phyloP scores from a whole-genome alignment of 1,140 invertebrate species.

The Megalopta genalis region DNA sequence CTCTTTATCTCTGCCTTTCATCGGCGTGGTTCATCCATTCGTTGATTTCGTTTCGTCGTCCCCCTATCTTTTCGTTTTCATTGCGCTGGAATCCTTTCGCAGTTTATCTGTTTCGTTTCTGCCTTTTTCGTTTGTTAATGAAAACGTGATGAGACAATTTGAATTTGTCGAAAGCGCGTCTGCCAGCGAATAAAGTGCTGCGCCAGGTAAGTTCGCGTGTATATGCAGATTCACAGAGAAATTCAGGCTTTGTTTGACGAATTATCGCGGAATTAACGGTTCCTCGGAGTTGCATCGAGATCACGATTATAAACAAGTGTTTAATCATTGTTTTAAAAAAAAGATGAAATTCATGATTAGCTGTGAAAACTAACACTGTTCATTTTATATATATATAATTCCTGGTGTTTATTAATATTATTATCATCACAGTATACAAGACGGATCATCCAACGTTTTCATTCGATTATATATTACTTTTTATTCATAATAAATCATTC shows the following conservation, averaged over 20 bases:
- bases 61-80: neutral
- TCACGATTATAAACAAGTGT: too few species aligned
- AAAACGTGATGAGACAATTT: slow-evolving; percentile 4
- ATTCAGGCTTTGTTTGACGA: neutral
- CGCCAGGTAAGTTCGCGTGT: neutral
- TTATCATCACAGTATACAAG: too few species aligned
- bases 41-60: slow-evolving; percentile 1
- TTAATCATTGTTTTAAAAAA: too few species aligned
- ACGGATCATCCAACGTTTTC: too few species aligned
- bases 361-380: too few species aligned
- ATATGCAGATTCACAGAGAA: neutral
- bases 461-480: too few species aligned
- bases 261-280: neutral
- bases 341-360: too few species aligned
- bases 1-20: neutral
- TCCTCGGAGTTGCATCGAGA: neutral
- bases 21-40: neutral
- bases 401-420: too few species aligned
- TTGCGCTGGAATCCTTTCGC: neutral
- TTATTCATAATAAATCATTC: too few species aligned
- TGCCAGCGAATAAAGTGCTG: neutral
- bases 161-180: neutral
- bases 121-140: neutral
- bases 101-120: neutral
- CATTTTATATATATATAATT: too few species aligned